phyloP scores from a whole-genome alignment of 2,797 vertebrate genomes.

The Tauraco hartlaubi region DNA sequence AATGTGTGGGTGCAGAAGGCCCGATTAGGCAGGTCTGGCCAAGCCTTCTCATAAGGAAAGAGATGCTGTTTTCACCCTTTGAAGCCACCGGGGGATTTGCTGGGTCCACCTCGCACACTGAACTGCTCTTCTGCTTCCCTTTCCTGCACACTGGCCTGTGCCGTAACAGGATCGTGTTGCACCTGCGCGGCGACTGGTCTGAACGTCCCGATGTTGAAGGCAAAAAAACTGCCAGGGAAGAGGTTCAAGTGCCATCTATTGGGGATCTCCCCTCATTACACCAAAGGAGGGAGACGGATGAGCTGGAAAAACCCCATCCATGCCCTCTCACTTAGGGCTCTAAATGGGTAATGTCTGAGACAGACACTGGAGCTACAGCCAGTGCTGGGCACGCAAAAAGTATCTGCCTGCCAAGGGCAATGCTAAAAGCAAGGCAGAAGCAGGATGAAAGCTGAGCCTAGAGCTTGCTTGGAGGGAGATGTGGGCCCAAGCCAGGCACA shows the following conservation, averaged over 20 bases:
- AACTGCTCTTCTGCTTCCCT: not conserved
- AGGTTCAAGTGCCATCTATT: slow-evolving; percentile 57
- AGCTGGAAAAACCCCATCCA: not conserved
- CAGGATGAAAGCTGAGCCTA: not conserved
- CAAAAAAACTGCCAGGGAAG: not conserved
- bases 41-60: not conserved
- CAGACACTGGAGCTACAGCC: not conserved
- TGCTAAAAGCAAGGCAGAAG: not conserved
- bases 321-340: not conserved
- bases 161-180: accelerated
- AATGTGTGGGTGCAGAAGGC: slow-evolving; percentile 1
- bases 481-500: not conserved
- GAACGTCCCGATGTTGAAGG: not conserved
- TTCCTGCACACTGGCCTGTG: not conserved
- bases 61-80: not conserved
- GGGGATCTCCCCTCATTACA: slow-evolving; percentile 30
- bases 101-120: not conserved
- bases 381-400: not conserved
- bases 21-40: not conserved
- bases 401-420: not conserved
- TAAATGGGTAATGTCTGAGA: not conserved
- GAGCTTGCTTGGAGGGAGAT: not conserved
- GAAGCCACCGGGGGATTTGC: not conserved
- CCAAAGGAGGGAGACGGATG: not conserved
- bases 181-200: accelerated